phyloP scores from a whole-genome alignment of 2,888 invertebrate genomes.

The Apodemia mormo region DNA sequence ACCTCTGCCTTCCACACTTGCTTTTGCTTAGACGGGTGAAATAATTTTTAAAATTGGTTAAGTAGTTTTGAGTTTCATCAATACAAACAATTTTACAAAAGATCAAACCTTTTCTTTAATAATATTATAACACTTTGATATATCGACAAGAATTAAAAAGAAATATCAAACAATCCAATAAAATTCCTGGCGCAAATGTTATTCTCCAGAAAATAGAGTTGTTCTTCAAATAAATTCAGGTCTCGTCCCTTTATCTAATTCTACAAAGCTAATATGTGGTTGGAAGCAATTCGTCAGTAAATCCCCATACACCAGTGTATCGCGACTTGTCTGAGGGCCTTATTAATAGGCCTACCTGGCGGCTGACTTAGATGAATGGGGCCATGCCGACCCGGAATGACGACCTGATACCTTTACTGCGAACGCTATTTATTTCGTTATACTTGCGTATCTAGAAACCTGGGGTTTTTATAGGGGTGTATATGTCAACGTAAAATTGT shows the following conservation, averaged over 20 bases:
- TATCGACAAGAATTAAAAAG: no score
- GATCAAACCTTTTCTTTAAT: no score
- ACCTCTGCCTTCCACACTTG: no score
- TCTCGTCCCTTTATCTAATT: slow-evolving; percentile 4
- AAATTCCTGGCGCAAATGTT: no score
- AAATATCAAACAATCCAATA: no score
- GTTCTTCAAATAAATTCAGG: background rate
- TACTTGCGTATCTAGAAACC: slow-evolving; percentile 12
- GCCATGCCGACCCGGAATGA: slow-evolving; percentile 18
- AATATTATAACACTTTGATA: no score
- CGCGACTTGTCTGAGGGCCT: slow-evolving; percentile 27
- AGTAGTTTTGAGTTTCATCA: no score
- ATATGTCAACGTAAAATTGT: no score
- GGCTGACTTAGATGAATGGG: slow-evolving; percentile 48
- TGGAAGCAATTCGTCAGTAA: slow-evolving; percentile 18
- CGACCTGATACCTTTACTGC: slow-evolving; percentile 21
- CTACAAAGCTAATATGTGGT: slow-evolving; percentile 12
- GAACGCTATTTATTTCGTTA: slow-evolving; percentile 24
- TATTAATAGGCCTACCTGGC: slow-evolving; percentile 49
- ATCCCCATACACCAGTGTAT: slow-evolving; percentile 19
- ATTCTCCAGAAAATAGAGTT: background rate
- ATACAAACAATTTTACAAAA: no score
- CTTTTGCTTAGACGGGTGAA: no score
- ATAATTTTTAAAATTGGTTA: no score
- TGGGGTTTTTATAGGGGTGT: no score